Conservation (phyloP, 2,888 invertebrate genomes). For the Phasia obesa region DNA sequence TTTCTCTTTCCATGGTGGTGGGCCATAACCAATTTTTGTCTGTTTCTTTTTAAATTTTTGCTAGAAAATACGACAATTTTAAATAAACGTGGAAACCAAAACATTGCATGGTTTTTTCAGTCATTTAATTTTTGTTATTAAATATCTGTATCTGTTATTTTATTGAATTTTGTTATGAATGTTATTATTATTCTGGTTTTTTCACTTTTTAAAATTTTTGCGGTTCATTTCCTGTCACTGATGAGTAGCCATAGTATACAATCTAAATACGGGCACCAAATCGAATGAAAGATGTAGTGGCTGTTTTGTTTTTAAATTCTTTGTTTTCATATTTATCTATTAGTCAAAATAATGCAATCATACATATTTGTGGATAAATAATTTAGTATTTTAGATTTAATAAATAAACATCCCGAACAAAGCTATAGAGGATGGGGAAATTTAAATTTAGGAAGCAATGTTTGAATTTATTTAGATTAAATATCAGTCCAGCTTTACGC, state of each 20-base stretch:
- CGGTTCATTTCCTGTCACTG: constrained; percentile 73
- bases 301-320: not conserved
- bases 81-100: not conserved
- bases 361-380: too few relatives aligned
- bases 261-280: constrained; percentile 58
- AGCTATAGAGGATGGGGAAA: too few relatives aligned
- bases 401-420: too few relatives aligned
- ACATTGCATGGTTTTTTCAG: constrained; percentile 6
- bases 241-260: constrained; percentile 64
- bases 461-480: too few relatives aligned
- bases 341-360: not conserved
- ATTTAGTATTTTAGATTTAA: too few relatives aligned
- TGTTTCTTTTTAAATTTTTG: constrained; percentile 5
- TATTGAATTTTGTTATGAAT: constrained; percentile 30
- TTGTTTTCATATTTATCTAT: too few relatives aligned
- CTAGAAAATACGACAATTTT: constrained; percentile 2
- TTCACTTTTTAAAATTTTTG: constrained; percentile 65
- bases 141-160: constrained; percentile 39
- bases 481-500: too few relatives aligned
- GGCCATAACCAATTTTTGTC: too few relatives aligned
- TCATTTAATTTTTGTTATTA: constrained; percentile 26
- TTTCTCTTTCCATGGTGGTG: constrained; percentile 22
- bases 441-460: too few relatives aligned
- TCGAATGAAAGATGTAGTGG: constrained; percentile 44
- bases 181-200: constrained; percentile 30